Conservation (phyloP, 2,113 vertebrate genomes). For the Alethe diademata region DNA sequence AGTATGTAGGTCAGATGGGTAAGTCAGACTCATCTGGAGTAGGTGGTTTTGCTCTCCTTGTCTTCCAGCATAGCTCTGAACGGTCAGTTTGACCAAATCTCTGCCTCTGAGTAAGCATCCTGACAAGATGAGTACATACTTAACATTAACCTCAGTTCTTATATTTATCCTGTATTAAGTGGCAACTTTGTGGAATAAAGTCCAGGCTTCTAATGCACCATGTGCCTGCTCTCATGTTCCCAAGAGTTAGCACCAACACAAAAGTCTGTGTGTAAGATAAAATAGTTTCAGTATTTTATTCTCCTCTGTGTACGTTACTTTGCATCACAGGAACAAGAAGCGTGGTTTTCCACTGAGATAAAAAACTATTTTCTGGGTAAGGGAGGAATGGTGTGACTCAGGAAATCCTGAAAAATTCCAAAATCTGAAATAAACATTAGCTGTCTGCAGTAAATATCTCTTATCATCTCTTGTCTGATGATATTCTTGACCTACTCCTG, state of each 20-base stretch:
- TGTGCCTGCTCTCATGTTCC: not conserved
- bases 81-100: not conserved
- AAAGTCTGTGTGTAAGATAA: not conserved
- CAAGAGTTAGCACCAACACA: not conserved
- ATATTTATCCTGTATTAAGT: not conserved
- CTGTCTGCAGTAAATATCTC: not conserved
- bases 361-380: not conserved
- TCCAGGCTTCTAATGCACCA: not conserved
- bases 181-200: not conserved
- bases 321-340: not conserved
- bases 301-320: not conserved
- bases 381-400: not conserved
- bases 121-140: not conserved
- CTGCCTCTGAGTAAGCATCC: not conserved
- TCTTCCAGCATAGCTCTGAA: not conserved
- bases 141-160: fast-evolving
- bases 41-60: not conserved
- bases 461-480: not conserved
- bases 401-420: not conserved
- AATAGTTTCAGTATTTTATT: not conserved
- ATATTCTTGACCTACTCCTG: not conserved
- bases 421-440: not conserved
- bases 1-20: not conserved
- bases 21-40: not conserved
- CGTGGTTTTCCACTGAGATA: not conserved